phyloP scores from a whole-genome alignment of 30 jellyfish, hydroid and myxozoan genomes.

The Turritopsis dohrnii region DNA sequence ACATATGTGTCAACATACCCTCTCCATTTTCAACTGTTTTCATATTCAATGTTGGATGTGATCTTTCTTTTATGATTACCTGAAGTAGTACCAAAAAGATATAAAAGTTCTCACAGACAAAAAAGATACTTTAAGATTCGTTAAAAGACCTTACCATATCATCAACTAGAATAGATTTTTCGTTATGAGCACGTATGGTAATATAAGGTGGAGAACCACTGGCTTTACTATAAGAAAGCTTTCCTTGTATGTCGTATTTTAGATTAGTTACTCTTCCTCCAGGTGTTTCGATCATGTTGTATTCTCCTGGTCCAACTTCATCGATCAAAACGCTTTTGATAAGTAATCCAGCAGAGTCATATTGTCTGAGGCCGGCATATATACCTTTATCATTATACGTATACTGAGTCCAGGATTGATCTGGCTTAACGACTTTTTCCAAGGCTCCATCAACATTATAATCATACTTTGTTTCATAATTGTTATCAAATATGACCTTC shows the following conservation, averaged over 20 bases:
- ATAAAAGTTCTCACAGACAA: too few species aligned
- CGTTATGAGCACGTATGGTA: neutral
- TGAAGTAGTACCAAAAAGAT: neutral
- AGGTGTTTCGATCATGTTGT: slow-evolving; percentile 8
- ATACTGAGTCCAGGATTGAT: slow-evolving; percentile 1
- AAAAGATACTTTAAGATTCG: neutral
- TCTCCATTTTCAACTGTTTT: slow-evolving; percentile 10
- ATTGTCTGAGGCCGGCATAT: slow-evolving; percentile 2
- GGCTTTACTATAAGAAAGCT: slow-evolving; percentile 2
- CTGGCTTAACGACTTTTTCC: neutral
- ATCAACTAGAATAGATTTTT: slow-evolving; percentile 4
- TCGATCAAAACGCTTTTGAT: neutral
- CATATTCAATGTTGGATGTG: neutral
- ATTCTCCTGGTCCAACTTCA: slow-evolving; percentile 15
- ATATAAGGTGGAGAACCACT: slow-evolving; percentile 19
- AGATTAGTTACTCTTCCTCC: neutral
- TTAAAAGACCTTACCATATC: slow-evolving; percentile 24
- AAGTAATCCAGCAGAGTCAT: neutral
- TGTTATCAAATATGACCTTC: slow-evolving; percentile 6
- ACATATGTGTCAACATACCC: slow-evolving; percentile 5
- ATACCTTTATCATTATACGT: neutral
- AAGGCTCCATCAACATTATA: slow-evolving; percentile 5
- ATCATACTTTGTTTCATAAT: neutral
- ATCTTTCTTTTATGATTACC: neutral
- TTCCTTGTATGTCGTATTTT: slow-evolving; percentile 7